Conservation (phyloP, 2,797 vertebrate genomes). For the Anguilla pacifica region DNA sequence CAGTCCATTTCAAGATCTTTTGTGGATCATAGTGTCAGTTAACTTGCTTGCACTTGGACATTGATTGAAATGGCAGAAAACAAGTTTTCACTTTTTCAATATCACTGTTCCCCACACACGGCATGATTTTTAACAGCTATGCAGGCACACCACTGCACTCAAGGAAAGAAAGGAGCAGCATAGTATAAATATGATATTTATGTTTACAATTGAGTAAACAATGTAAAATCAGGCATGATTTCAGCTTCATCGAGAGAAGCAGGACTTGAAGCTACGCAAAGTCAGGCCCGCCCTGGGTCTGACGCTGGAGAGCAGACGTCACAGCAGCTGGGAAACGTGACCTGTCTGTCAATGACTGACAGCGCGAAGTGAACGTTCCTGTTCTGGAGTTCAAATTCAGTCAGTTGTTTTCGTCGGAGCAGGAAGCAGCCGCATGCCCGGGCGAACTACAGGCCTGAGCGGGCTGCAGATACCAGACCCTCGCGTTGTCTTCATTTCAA, state of each 20-base stretch:
- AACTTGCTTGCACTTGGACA: not conserved
- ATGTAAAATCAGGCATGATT: not conserved
- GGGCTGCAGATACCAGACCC: not conserved
- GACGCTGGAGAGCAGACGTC: not conserved
- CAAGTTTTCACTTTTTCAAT: no score
- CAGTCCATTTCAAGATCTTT: not conserved
- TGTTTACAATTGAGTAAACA: no score
- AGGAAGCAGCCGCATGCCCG: not conserved
- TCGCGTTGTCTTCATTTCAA: not conserved
- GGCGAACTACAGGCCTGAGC: not conserved
- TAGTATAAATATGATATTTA: no score
- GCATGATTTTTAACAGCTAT: no score
- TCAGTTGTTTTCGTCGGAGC: not conserved
- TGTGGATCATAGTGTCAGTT: not conserved
- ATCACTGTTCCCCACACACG: no score
- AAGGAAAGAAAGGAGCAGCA: no score
- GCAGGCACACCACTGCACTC: no score
- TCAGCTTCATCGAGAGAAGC: not conserved
- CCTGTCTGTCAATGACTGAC: conserved; percentile 19
- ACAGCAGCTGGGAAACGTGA: conserved; percentile 16
- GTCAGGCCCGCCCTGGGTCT: not conserved
- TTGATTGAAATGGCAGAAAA: not conserved
- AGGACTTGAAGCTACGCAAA: not conserved
- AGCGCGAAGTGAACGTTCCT: not conserved
- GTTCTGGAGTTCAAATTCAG: not conserved